Conservation (phyloP, 2,888 invertebrate genomes). For the Patella caerulea region DNA sequence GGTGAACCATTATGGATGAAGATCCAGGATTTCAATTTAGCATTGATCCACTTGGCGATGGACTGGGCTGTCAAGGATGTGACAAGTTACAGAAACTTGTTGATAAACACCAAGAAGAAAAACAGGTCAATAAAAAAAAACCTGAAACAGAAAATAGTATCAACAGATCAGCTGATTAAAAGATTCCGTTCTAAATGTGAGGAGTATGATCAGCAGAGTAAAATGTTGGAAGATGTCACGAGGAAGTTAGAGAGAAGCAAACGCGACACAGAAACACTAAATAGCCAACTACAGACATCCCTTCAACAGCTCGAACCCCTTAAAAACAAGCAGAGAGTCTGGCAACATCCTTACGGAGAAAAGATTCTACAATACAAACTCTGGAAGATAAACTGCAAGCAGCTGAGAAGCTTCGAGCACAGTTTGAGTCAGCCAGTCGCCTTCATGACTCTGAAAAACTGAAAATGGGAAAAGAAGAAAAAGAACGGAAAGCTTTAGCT, state of each 20-base stretch:
- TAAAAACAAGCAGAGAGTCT: neutral
- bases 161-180: neutral
- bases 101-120: neutral
- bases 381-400: neutral
- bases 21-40: neutral
- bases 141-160: slow-evolving; percentile 3
- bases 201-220: slow-evolving; percentile 1
- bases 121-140: neutral
- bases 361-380: neutral
- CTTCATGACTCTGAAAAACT: neutral
- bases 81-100: neutral
- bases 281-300: neutral
- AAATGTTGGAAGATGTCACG: slow-evolving; percentile 6
- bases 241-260: neutral
- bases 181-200: neutral
- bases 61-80: neutral
- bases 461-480: neutral
- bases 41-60: neutral
- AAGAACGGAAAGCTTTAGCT: neutral
- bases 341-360: neutral
- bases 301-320: neutral
- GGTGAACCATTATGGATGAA: neutral
- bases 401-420: neutral
- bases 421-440: neutral
- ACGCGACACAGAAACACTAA: neutral